Evolutionary conservation across 2,888 invertebrate species (phyloP).

Genomic region (Torymus tubicola): DNA sequence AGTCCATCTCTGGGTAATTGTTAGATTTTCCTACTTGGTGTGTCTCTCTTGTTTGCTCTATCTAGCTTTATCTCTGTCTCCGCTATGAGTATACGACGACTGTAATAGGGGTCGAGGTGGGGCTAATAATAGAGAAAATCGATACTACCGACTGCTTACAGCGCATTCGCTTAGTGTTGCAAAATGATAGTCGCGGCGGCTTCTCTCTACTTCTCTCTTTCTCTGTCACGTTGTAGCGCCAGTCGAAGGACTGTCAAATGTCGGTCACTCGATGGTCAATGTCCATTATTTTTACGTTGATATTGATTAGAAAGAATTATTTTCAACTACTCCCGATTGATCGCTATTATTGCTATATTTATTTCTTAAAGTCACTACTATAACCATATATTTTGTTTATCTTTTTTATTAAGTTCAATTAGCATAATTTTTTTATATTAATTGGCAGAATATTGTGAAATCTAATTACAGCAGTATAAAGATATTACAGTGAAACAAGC

Average conservation of each 20-base stretch:
- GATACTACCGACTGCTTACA: slow-evolving; percentile 55
- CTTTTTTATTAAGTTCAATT: too few relatives aligned
- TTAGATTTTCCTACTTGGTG: slow-evolving; percentile 12
- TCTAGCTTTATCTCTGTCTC: not conserved
- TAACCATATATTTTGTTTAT: too few relatives aligned
- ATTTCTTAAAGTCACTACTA: too few relatives aligned
- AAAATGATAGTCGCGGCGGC: not conserved
- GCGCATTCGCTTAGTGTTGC: not conserved
- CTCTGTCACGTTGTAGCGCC: too few relatives aligned
- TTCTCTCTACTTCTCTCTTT: not conserved
- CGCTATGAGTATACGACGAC: slow-evolving; percentile 29
- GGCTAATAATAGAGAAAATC: slow-evolving; percentile 73
- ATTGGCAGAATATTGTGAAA: too few relatives aligned
- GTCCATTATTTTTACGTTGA: not conserved
- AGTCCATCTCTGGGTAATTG: slow-evolving; percentile 37
- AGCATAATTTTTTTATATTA: too few relatives aligned
- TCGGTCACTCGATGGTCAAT: too few relatives aligned
- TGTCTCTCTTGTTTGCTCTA: slow-evolving; percentile 6
- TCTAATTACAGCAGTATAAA: too few relatives aligned
- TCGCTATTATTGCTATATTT: too few relatives aligned
- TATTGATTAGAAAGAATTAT: not conserved
- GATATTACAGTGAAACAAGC: too few relatives aligned
- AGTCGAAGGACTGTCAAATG: too few relatives aligned
- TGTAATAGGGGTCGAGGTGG: slow-evolving; percentile 65
- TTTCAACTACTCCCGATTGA: too few relatives aligned